Percentiles rank a stretch among this genome's conserved stretches.
These are phyloP conservation scores for Tyria jacobaeae DNA, from an alignment of 2,888 invertebrate genomes.

Conservation along the genomic window DNA sequence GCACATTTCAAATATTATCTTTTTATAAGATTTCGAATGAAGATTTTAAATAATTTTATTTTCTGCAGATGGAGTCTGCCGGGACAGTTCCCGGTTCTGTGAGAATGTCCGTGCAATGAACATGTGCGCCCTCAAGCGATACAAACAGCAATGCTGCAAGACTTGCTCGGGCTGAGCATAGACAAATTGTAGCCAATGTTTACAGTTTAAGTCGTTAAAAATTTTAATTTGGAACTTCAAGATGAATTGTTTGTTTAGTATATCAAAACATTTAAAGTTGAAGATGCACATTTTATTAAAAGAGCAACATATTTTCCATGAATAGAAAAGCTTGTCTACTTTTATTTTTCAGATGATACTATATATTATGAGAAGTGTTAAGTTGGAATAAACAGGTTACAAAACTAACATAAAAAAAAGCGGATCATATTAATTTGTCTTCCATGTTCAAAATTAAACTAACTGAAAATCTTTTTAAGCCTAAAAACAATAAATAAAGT, in stretches of 20 bases:
- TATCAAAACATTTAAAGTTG: background rate
- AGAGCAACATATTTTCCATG: background rate
- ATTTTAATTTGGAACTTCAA: constrained; percentile 28
- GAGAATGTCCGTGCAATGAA: constrained; percentile 95
- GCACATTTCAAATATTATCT: too few species aligned
- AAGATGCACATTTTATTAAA: background rate
- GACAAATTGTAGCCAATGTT: constrained; percentile 19
- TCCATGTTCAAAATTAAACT: constrained; percentile 39
- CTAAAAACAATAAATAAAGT: constrained; percentile 28
- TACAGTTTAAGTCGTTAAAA: constrained; percentile 9
- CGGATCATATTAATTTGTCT: constrained; percentile 30
- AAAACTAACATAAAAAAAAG: constrained; percentile 26
- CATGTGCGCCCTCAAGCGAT: constrained; percentile 94
- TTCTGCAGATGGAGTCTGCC: constrained; percentile 88
- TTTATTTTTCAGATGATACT: background rate
- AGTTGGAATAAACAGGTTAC: too few species aligned
- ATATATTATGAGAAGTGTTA: too few species aligned
- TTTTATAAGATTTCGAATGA: background rate
- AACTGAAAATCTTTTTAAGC: constrained; percentile 35
- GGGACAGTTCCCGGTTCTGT: constrained; percentile 94
- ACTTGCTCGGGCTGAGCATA: constrained; percentile 87
- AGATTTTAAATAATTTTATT: constrained; percentile 11
- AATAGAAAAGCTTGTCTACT: background rate
- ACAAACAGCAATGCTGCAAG: constrained; percentile 95
- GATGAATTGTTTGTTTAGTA: constrained; percentile 7